These are phyloP conservation scores for Arrhopalites spinosus DNA, from an alignment of 2,888 invertebrate genomes.

Conservation along the genomic window DNA sequence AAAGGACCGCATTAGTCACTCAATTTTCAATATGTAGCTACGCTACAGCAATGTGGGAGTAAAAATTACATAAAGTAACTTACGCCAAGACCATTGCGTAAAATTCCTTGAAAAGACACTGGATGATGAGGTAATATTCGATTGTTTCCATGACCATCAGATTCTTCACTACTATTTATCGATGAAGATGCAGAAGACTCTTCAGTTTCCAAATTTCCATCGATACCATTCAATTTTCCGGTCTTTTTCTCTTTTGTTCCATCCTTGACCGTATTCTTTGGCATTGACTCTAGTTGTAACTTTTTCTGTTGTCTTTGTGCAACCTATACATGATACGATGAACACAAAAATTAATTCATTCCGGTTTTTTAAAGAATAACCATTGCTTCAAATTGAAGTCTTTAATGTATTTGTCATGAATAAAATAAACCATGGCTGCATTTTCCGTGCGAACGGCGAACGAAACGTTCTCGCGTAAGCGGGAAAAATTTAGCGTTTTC, in stretches of 20 bases:
- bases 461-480: too few species aligned
- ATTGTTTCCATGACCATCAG: conserved; percentile 18
- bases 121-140: conserved; percentile 57
- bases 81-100: conserved; percentile 63
- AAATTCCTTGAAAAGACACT: conserved; percentile 69
- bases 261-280: background rate
- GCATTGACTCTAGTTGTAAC: conserved; percentile 60
- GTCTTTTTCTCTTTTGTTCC: conserved; percentile 20
- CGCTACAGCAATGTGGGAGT: too few species aligned
- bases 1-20: too few species aligned
- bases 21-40: too few species aligned
- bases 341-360: background rate
- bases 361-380: too few species aligned
- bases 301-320: conserved; percentile 71
- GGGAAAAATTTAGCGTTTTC: too few species aligned
- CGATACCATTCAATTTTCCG: conserved; percentile 57
- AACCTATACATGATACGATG: conserved; percentile 62
- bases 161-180: conserved; percentile 63
- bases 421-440: too few species aligned
- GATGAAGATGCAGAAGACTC: conserved; percentile 64
- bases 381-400: too few species aligned
- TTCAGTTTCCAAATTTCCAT: conserved; percentile 59
- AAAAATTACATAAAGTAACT: conserved; percentile 8
- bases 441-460: too few species aligned
- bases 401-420: too few species aligned